Conservation (phyloP, 2,113 vertebrate genomes). For the Atlantisia rogersi region DNA sequence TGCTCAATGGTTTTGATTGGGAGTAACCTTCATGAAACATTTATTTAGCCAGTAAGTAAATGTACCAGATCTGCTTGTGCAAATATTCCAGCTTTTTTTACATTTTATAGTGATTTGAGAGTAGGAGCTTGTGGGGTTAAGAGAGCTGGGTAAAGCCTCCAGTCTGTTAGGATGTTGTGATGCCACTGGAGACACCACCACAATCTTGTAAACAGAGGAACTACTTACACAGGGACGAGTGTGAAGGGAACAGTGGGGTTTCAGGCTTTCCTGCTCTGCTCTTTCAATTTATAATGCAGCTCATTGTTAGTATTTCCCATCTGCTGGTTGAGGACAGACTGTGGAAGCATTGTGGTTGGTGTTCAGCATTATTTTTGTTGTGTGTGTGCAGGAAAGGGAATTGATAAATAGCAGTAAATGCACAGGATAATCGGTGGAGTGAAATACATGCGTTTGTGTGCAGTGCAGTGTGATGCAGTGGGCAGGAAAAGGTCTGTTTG, state of each 20-base stretch:
- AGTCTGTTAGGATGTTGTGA: background rate
- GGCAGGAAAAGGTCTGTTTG: background rate
- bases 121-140: background rate
- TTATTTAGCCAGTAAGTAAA: background rate
- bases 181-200: background rate
- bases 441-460: rapidly evolving
- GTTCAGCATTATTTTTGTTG: background rate
- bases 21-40: background rate
- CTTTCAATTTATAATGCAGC: background rate
- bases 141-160: background rate
- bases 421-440: rapidly evolving
- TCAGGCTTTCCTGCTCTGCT: background rate
- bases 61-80: background rate
- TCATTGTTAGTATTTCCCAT: background rate
- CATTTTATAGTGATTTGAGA: background rate
- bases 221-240: background rate
- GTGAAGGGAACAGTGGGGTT: background rate
- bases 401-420: background rate
- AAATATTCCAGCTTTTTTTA: background rate
- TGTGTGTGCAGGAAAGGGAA: background rate
- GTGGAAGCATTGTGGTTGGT: background rate
- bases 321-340: rapidly evolving
- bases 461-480: rapidly evolving
- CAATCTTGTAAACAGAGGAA: background rate
- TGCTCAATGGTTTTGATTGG: background rate